Conservation (phyloP, 2,797 vertebrate species). For the Odontamblyopus lacepedii region DNA sequence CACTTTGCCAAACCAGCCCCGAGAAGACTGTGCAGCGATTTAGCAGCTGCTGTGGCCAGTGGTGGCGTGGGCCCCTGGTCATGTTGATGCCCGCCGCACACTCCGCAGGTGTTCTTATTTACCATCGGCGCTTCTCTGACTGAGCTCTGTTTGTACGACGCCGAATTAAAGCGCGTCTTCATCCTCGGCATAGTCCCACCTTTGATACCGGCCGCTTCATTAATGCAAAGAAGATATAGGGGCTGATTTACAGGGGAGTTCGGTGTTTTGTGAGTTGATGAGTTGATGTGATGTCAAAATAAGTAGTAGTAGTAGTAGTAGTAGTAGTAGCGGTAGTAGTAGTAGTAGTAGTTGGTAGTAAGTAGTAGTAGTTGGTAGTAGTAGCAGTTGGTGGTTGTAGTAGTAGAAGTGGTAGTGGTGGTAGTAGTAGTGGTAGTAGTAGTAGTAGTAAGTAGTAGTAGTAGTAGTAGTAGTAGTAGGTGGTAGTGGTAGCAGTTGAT, state of each 20-base stretch:
- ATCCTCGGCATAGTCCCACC: conserved; percentile 17
- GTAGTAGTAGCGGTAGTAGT: no score
- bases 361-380: no score
- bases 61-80: conserved; percentile 17
- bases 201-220: conserved; percentile 19
- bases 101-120: conserved; percentile 53
- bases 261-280: no score
- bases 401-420: no score
- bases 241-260: background rate
- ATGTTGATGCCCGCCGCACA: conserved; percentile 31
- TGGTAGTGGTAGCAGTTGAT: no score
- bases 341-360: no score
- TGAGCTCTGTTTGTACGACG: conserved; percentile 24
- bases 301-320: no score
- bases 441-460: no score
- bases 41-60: conserved; percentile 43
- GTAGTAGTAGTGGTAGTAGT: no score
- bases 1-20: conserved; percentile 44
- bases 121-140: conserved; percentile 23
- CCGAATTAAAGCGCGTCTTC: conserved; percentile 16
- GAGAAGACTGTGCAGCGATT: conserved; percentile 48
- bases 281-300: no score
- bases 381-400: no score
- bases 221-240: conserved; percentile 10
- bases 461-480: no score